Evolutionary conservation across 1,140 invertebrate species (phyloP).

Genomic region (Archegozetes longisetosus): DNA sequence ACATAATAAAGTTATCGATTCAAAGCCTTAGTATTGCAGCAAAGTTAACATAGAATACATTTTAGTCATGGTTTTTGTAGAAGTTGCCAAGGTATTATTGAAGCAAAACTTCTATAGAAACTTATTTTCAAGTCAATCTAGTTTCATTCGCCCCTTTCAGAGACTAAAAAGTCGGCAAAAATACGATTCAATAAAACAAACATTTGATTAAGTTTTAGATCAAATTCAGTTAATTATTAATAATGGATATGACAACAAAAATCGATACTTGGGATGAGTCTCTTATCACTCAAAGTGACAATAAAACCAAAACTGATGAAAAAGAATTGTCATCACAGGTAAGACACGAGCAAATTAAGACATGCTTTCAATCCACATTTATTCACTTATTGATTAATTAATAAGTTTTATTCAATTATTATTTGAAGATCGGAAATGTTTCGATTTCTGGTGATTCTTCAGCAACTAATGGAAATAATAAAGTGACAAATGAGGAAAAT

Average conservation of each 20-base stretch:
- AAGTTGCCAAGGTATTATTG: too few relatives aligned
- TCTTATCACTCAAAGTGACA: neutral
- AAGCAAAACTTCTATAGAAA: too few relatives aligned
- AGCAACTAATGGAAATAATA: neutral
- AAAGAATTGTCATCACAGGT: neutral
- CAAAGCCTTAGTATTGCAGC: too few relatives aligned
- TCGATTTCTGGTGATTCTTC: neutral
- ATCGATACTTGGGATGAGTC: neutral
- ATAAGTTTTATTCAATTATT: neutral
- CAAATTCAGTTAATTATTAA: neutral
- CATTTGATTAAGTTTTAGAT: neutral
- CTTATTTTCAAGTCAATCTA: too few relatives aligned
- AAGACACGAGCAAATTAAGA: neutral
- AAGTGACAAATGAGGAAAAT: neutral
- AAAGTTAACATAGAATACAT: too few relatives aligned
- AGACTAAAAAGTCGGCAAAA: too few relatives aligned
- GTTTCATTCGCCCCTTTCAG: too few relatives aligned
- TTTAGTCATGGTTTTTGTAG: too few relatives aligned
- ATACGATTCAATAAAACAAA: too few relatives aligned
- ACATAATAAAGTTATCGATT: too few relatives aligned
- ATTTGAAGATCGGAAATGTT: neutral
- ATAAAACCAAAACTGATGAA: neutral
- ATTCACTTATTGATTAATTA: neutral
- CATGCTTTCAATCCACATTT: neutral
- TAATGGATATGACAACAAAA: neutral